Conservation (phyloP, 23 tunicate species). For the Trididemnum nubilum region DNA sequence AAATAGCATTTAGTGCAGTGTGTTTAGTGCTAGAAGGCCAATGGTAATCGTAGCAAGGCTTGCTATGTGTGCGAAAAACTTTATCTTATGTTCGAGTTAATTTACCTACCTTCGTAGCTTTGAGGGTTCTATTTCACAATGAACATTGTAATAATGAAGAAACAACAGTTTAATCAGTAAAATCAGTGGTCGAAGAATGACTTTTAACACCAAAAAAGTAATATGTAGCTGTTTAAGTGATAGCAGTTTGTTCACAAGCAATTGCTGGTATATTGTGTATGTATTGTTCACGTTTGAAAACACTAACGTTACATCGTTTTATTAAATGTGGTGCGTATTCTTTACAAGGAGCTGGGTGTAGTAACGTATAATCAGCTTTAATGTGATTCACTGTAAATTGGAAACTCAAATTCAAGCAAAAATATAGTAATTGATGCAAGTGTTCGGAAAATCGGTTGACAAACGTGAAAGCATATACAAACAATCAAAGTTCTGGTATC, state of each 20-base stretch:
- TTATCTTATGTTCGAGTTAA: background rate
- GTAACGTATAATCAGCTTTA: too few species aligned
- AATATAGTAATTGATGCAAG: too few species aligned
- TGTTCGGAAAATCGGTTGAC: too few species aligned
- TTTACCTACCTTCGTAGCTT: slow-evolving; percentile 3
- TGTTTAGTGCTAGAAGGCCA: background rate
- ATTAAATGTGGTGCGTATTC: background rate
- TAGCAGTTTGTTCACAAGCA: background rate
- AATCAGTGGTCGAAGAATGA: background rate
- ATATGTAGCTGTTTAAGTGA: background rate
- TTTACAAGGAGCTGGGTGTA: background rate
- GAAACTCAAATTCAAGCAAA: too few species aligned
- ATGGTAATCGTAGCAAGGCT: background rate
- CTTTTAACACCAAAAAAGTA: background rate
- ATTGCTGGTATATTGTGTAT: slow-evolving; percentile 3
- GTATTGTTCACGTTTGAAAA: slow-evolving; percentile 8
- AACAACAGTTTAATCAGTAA: background rate
- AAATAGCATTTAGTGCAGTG: slow-evolving; percentile 13
- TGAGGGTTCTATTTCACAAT: slow-evolving; percentile 13
- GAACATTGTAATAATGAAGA: slow-evolving; percentile 1
- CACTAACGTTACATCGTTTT: background rate
- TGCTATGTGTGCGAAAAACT: too few species aligned
- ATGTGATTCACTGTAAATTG: too few species aligned
- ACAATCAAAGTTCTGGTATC: too few species aligned
- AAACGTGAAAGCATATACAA: too few species aligned